A percentile compares a stretch with the other conserved stretches of the same genome.
Evolutionary conservation across 2,888 invertebrate species (phyloP).

Genomic region (Andrena flavipes): DNA sequence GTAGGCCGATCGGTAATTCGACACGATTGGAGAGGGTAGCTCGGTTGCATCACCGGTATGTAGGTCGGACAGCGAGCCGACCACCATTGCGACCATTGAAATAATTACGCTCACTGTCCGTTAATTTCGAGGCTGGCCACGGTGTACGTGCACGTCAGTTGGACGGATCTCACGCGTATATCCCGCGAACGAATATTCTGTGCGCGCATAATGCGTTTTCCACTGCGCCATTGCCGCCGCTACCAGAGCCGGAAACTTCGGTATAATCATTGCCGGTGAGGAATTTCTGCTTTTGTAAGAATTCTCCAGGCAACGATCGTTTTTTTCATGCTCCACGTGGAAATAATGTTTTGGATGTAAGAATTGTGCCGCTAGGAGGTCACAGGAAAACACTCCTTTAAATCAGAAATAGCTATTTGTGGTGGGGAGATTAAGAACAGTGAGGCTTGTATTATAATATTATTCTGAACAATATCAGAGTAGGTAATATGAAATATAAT

Average conservation of each 20-base stretch:
- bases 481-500: no score
- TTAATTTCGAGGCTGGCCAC: conserved; percentile 81
- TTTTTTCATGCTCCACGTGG: no score
- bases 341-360: no score
- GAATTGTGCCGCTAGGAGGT: no score
- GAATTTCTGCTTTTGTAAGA: no score
- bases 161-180: conserved; percentile 52
- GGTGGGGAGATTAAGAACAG: no score
- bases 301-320: no score
- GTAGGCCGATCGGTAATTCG: conserved; percentile 64
- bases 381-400: no score
- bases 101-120: conserved; percentile 82
- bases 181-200: conserved; percentile 54
- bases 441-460: no score
- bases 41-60: conserved; percentile 68
- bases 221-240: background rate
- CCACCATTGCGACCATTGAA: conserved; percentile 80
- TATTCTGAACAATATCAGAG: no score
- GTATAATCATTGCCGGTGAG: background rate
- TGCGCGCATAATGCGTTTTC: conserved; percentile 46
- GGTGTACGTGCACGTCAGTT: conserved; percentile 63
- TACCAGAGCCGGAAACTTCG: background rate
- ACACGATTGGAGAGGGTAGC: conserved; percentile 55
- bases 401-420: no score
- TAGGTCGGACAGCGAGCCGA: conserved; percentile 73